These are phyloP conservation scores for Cheilosia pagana DNA, from an alignment of 2,888 invertebrate species.

Conservation along the genomic window DNA sequence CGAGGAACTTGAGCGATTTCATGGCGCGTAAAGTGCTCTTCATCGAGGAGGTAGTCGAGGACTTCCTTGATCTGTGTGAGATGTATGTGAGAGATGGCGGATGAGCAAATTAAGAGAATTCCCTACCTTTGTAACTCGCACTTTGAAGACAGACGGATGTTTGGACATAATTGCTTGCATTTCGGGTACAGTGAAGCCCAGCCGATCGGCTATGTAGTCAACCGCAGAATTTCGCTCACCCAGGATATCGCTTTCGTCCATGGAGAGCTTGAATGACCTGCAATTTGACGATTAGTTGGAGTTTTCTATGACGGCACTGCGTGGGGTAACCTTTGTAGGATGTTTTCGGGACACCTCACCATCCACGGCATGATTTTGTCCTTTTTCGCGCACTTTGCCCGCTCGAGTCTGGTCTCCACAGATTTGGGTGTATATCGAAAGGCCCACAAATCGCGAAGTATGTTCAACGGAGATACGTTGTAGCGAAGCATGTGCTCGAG, in stretches of 20 bases:
- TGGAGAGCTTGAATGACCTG: slow-evolving; percentile 80
- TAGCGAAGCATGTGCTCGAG: slow-evolving; percentile 85
- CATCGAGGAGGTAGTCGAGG: slow-evolving; percentile 85
- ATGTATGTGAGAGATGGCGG: neutral
- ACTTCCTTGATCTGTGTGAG: slow-evolving; percentile 85
- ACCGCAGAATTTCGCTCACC: slow-evolving; percentile 84
- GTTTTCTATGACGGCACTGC: neutral
- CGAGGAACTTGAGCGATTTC: slow-evolving; percentile 85
- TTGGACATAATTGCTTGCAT: slow-evolving; percentile 84
- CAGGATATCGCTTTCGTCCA: slow-evolving; percentile 84
- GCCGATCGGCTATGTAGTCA: slow-evolving; percentile 85
- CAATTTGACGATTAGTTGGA: slow-evolving; percentile 75
- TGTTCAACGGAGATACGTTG: slow-evolving; percentile 85
- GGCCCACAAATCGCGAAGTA: slow-evolving; percentile 87
- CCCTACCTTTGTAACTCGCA: slow-evolving; percentile 85
- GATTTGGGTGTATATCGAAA: slow-evolving; percentile 86
- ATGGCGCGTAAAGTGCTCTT: slow-evolving; percentile 84
- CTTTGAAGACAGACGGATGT: slow-evolving; percentile 85
- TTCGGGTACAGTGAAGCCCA: slow-evolving; percentile 83
- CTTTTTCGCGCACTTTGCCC: slow-evolving; percentile 84
- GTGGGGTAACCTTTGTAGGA: slow-evolving; percentile 84
- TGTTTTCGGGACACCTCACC: slow-evolving; percentile 86
- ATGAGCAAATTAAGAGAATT: neutral
- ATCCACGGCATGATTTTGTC: slow-evolving; percentile 87
- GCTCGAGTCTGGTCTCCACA: slow-evolving; percentile 84